Percentiles rank a stretch among this genome's conserved stretches.
phyloP scores from a whole-genome alignment of 2,113 vertebrate genomes.

The Emydocephalus ijimae region DNA sequence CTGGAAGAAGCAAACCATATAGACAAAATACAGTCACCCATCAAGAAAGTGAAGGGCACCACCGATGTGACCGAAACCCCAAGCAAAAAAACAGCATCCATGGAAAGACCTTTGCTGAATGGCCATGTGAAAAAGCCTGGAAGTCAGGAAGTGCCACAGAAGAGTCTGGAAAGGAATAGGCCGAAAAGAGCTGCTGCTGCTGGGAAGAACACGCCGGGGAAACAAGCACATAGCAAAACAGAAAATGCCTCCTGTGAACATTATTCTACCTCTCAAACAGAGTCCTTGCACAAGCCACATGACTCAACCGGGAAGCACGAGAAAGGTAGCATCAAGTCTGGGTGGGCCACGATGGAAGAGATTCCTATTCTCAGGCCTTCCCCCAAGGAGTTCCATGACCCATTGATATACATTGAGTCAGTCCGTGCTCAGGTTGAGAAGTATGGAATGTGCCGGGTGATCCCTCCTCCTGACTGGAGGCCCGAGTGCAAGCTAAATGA shows the following conservation, averaged over 20 bases:
- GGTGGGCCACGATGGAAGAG: conserved; percentile 83
- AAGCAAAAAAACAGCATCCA: conserved; percentile 75
- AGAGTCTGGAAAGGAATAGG: conserved; percentile 78
- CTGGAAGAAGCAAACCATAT: conserved; percentile 80
- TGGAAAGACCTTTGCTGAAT: conserved; percentile 75
- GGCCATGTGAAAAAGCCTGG: conserved; percentile 75
- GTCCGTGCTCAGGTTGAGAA: conserved; percentile 88
- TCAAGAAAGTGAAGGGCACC: conserved; percentile 75
- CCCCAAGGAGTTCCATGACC: conserved; percentile 94
- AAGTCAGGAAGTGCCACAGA: conserved; percentile 70
- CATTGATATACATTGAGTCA: conserved; percentile 91
- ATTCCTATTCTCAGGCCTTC: conserved; percentile 86
- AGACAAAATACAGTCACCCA: conserved; percentile 73
- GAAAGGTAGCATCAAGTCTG: conserved; percentile 73
- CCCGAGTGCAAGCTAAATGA: conserved; percentile 98
- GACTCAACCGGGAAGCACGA: conserved; percentile 80
- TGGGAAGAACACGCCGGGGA: conserved; percentile 88
- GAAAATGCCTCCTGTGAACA: conserved; percentile 82
- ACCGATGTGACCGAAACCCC: conserved; percentile 76
- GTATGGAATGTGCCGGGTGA: conserved; percentile 91
- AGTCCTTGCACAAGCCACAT: conserved; percentile 84
- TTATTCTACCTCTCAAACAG: conserved; percentile 93
- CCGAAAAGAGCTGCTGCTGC: conserved; percentile 81
- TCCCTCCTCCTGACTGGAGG: conserved; percentile 94
- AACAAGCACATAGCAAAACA: conserved; percentile 88